phyloP scores from a whole-genome alignment of 2,113 vertebrate genomes.

The Anolis sagrei region DNA sequence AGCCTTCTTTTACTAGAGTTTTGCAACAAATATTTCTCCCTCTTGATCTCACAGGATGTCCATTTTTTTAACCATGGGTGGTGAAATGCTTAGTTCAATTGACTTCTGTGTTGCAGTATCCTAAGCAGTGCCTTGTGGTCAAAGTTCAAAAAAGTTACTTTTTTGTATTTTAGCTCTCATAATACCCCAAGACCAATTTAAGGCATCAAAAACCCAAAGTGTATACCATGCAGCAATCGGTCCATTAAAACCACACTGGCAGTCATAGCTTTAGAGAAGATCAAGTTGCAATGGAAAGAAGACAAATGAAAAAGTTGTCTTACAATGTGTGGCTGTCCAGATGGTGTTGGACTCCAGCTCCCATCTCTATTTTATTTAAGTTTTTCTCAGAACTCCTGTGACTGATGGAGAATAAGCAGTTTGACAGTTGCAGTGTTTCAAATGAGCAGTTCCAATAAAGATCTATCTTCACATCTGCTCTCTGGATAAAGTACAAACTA shows the following conservation, averaged over 20 bases:
- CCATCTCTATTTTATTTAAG: background rate
- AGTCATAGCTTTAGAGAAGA: background rate
- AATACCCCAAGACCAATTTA: background rate
- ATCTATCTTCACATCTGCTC: background rate
- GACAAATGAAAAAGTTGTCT: background rate
- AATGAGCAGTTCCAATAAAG: background rate
- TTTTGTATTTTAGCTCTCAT: too few relatives aligned
- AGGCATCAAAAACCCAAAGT: background rate
- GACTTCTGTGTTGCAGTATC: too few relatives aligned
- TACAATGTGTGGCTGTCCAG: too few relatives aligned
- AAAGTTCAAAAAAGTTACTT: too few relatives aligned
- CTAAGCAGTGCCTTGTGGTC: too few relatives aligned
- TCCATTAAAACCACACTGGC: background rate
- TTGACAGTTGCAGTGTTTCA: background rate
- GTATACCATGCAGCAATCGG: background rate
- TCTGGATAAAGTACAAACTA: background rate
- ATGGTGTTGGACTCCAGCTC: too few relatives aligned
- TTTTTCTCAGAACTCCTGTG: background rate
- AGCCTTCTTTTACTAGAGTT: background rate
- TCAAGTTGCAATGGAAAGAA: background rate
- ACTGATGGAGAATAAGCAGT: background rate
- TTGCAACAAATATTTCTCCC: background rate
- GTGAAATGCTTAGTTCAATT: too few relatives aligned
- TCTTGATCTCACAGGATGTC: background rate
- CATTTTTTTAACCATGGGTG: too few relatives aligned